Evolutionary conservation across 35 echinoderm and acorn worm species (phyloP).

Genomic region (Patiria miniata): DNA sequence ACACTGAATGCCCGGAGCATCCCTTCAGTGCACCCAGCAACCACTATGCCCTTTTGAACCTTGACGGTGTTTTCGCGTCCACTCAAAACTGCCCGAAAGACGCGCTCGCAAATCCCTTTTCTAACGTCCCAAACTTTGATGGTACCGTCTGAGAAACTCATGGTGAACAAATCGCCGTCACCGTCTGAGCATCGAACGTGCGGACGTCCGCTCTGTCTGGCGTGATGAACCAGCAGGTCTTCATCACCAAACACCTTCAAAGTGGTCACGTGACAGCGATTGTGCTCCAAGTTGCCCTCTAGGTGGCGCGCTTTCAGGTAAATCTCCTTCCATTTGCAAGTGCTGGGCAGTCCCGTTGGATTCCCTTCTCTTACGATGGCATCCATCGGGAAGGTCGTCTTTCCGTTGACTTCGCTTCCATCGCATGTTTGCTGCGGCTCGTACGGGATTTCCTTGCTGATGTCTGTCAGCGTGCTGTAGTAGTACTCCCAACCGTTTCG

Average conservation of each 20-base stretch:
- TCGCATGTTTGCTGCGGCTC: not conserved
- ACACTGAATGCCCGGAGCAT: not conserved
- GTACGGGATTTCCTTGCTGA: conserved; percentile 1
- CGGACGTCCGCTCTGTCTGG: not conserved
- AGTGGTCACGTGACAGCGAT: not conserved
- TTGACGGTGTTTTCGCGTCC: not conserved
- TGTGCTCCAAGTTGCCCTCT: not conserved
- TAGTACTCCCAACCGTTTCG: not conserved
- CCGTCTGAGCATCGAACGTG: not conserved
- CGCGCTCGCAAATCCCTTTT: not conserved
- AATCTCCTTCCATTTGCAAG: conserved; percentile 1
- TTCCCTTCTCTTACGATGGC: not conserved
- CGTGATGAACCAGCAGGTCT: not conserved
- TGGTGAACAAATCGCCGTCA: not conserved
- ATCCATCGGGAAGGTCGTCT: not conserved
- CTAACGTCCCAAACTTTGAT: conserved; percentile 10
- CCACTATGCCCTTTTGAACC: not conserved
- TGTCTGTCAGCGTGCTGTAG: not conserved
- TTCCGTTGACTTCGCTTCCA: not conserved
- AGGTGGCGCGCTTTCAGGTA: not conserved
- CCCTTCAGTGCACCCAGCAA: not conserved
- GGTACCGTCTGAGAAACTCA: not conserved
- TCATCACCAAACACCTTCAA: not conserved
- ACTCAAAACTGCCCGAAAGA: not conserved
- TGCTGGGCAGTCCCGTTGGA: not conserved